Evolutionary conservation across 92 coral and sea anemone species (phyloP).

Genomic region (Parazoanthus darwini): DNA sequence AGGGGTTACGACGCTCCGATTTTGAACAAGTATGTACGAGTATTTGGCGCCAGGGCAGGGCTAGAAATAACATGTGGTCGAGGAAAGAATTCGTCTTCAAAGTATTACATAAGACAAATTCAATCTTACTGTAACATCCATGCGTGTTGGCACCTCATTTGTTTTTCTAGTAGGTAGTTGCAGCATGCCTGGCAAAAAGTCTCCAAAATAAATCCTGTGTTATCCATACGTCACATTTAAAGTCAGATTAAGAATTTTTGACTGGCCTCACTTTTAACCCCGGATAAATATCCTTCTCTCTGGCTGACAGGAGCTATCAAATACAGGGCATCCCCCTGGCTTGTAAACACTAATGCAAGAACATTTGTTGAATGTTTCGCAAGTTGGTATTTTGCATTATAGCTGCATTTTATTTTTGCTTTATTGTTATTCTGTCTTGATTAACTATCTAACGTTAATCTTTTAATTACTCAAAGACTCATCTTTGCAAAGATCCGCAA

Average conservation of each 20-base stretch:
- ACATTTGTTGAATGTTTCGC: background rate
- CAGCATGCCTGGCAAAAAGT: background rate
- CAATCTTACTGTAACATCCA: too few relatives aligned
- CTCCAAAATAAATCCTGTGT: background rate
- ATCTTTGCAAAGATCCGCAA: slow-evolving; percentile 85
- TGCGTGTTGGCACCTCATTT: too few relatives aligned
- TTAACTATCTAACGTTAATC: background rate
- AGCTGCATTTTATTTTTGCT: background rate
- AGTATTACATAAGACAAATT: too few relatives aligned
- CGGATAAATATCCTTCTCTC: background rate
- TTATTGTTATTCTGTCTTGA: background rate
- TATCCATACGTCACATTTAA: background rate
- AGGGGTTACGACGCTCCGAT: slow-evolving; percentile 95
- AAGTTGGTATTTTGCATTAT: too few relatives aligned
- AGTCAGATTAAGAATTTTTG: too few relatives aligned
- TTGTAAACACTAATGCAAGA: background rate
- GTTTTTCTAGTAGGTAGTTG: too few relatives aligned
- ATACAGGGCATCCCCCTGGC: background rate
- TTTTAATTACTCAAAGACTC: slow-evolving; percentile 59
- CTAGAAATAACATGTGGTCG: too few relatives aligned
- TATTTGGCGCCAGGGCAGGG: background rate
- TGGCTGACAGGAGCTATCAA: too few relatives aligned
- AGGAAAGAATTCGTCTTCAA: too few relatives aligned
- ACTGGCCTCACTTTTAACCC: background rate
- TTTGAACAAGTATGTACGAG: slow-evolving; percentile 71